phyloP scores from a whole-genome alignment of 2,888 invertebrate species.

The Parasteatoda lunata region DNA sequence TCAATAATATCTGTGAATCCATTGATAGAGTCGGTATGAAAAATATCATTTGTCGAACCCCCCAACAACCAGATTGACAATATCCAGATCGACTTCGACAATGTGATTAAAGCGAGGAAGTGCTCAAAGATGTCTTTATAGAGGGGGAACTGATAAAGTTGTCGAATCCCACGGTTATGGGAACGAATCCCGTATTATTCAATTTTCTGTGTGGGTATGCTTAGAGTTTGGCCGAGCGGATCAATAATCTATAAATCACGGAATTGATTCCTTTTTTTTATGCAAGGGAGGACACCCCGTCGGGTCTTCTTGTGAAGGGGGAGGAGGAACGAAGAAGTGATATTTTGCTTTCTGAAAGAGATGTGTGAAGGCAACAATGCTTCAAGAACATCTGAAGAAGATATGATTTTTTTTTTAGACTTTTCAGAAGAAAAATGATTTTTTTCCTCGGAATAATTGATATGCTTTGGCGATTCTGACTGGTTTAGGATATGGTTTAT shows the following conservation, averaged over 20 bases:
- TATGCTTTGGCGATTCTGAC: not conserved
- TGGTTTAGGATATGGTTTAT: not conserved
- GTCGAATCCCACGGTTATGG: slow-evolving; percentile 44
- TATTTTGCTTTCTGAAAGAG: not conserved
- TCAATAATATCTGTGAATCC: slow-evolving; percentile 32
- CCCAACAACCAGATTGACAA: slow-evolving; percentile 22
- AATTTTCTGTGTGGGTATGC: slow-evolving; percentile 39
- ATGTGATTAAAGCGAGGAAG: slow-evolving; percentile 55
- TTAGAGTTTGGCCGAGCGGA: slow-evolving; percentile 51
- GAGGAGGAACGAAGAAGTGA: not conserved
- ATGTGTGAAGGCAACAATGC: not conserved
- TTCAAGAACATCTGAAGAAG: slow-evolving; percentile 2
- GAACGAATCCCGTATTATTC: slow-evolving; percentile 44
- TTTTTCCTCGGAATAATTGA: slow-evolving; percentile 5
- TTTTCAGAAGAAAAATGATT: not conserved
- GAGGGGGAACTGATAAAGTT: slow-evolving; percentile 47
- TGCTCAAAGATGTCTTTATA: not conserved
- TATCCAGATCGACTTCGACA: slow-evolving; percentile 4
- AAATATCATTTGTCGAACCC: not conserved
- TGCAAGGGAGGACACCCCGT: not conserved
- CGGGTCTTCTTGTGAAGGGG: not conserved
- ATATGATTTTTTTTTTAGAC: not conserved
- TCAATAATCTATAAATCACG: slow-evolving; percentile 61
- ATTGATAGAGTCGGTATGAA: slow-evolving; percentile 11
- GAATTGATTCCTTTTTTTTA: slow-evolving; percentile 1